Base-by-base conservation (phyloP, 2,888 invertebrate species). In the Scaptomyza flava region DNA sequence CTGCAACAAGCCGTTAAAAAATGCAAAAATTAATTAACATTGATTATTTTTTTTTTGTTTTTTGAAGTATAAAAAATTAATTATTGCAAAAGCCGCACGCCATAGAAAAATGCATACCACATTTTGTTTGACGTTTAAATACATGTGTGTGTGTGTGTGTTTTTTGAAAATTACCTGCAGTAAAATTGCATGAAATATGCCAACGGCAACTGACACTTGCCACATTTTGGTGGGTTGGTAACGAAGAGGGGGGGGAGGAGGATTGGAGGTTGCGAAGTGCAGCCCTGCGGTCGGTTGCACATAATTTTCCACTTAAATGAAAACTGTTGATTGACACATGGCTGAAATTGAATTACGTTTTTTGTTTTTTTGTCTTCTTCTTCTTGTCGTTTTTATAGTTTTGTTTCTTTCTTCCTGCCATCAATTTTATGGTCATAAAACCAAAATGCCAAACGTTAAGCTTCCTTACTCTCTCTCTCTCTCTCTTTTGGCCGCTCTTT, bases 311-410 rank as follows among this genome's bases (percentile, higher is more conserved):
- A 82, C 83, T 82, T 73, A 85, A 82, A 73, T 85, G 86, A 83
- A 82, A 82, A 71, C 83, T 73, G 73, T 63, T 85, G 86, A 85
- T 85, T 85, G 82, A 80, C 82, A 83, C 79, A 79, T 79, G 79
- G 78, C 79, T 70, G 27, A 69, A 85, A 82, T 79, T 79, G 79
- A 81, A 87, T 82, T 80, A 73, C 66, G 58, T 72, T 70, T 76
- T 62, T 54, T 34, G 59, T 50, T 57, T 50, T 57, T 43, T 7
- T 14, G 23, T 23, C 17, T 17, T 3, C 14, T 38, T 7, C 38
- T 14, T 14, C 2, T 38, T n/a, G n/a, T n/a, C 36, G 34, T 12
- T 5, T 36, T 36, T n/a, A 68, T 72, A 4, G 23, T 67, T 54
- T 57, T 36, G 7, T 14, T 9, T 11, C 2, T 9, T 11, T 33